These are phyloP conservation scores for Onychorhynchus coronatus DNA, from an alignment of 2,113 vertebrate species.

Conservation along the genomic window DNA sequence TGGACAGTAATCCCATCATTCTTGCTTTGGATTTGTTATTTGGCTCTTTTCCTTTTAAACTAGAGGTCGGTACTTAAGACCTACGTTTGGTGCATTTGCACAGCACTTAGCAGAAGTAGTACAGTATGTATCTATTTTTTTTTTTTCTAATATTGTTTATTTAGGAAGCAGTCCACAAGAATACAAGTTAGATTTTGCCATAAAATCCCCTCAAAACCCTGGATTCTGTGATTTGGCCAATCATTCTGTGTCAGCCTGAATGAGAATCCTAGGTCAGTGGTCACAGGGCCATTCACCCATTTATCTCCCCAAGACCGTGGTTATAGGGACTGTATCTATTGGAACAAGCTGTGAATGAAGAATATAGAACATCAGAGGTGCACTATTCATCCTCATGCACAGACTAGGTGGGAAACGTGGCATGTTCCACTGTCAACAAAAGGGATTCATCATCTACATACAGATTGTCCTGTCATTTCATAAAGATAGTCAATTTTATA, in stretches of 20 bases:
- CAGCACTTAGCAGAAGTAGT: not conserved
- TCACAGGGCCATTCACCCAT: not conserved
- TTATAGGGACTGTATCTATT: not conserved
- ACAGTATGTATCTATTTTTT: rapidly evolving
- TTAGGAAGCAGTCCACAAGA: not conserved
- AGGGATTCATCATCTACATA: not conserved
- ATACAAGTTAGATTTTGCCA: not conserved
- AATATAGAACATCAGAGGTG: rapidly evolving
- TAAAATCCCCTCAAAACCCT: not conserved
- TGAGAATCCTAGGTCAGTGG: not conserved
- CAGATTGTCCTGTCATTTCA: not conserved
- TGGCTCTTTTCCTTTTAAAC: not conserved
- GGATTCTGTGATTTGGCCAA: not conserved
- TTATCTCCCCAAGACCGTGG: rapidly evolving
- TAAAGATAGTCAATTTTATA: not conserved
- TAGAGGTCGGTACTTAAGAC: not conserved
- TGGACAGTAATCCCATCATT: not conserved
- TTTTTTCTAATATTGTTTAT: not conserved
- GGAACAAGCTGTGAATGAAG: not conserved
- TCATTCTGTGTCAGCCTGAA: not conserved
- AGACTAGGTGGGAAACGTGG: rapidly evolving
- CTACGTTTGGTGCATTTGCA: not conserved
- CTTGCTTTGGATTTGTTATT: not conserved
- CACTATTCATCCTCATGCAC: rapidly evolving
- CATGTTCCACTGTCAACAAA: rapidly evolving